Base-by-base conservation (phyloP, 2,888 invertebrate genomes). In the Polyploca ridens region DNA sequence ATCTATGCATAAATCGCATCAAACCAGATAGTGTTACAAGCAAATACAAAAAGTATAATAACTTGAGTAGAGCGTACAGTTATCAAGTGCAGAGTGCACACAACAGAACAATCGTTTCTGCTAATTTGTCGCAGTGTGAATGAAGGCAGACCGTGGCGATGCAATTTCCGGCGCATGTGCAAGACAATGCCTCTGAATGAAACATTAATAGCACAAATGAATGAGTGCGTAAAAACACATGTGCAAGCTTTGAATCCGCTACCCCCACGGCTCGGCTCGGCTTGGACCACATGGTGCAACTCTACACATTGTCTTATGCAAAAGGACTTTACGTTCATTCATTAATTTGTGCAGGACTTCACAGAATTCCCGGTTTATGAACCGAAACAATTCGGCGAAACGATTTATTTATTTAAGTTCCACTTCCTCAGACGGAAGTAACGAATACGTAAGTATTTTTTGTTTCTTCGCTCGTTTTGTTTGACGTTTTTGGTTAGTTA, bases 91-190 rank as follows among this genome's bases (percentile, higher is more conserved):
- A 54, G 7, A 54, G 57, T 63, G 63, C 64, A 33, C 14, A 33
- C 58, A 58, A 73, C 75, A 75, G 77, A 75, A 82, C 77, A 82
- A 86, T 86, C 74, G 81, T 84, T 89, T 90, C 87, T 88, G 89
- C 82, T 87, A 90, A 91, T 90, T 89, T 87, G 89, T 88, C 87
- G 82, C 81, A 72, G 72, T 73, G 76, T 65, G 65, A 49, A 75
- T 68, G 82, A 82, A 83, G 80, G 76, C 80, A 81, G 78, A 72
- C 76, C 74, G 82, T 73, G 77, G 75, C 75, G 76, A 73, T 79
- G 75, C 76, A 68, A 82, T 86, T 89, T 93, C 93, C 93, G 92
- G 89, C 87, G 90, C 93, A 93, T 91, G 83, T 93, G 93, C 91
- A 88, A 87, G 89, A 93, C 93, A 93, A 93, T 93, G 77, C 82